These are phyloP conservation scores for Pseudomugil gertrudae DNA, from an alignment of 2,797 vertebrate genomes.

Conservation along the genomic window DNA sequence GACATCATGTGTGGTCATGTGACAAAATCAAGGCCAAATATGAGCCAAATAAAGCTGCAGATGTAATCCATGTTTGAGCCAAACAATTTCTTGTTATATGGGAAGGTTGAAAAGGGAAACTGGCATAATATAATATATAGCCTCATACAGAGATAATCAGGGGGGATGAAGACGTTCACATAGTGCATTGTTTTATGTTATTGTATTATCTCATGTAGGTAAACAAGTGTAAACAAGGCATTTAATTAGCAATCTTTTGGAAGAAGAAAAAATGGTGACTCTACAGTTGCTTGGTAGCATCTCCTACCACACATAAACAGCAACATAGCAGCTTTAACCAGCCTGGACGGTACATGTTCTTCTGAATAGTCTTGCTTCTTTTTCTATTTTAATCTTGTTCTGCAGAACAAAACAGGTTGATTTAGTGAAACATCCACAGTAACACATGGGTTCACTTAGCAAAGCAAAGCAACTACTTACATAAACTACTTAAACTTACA, in stretches of 20 bases:
- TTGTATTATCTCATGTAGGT: neutral
- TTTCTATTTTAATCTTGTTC: neutral
- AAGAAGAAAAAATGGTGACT: neutral
- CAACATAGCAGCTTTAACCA: neutral
- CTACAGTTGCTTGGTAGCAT: neutral
- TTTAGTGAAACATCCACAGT: neutral
- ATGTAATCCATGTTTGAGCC: neutral
- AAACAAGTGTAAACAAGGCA: neutral
- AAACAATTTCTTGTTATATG: neutral
- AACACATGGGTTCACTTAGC: too few relatives aligned
- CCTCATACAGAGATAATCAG: too few relatives aligned
- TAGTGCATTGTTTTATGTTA: too few relatives aligned
- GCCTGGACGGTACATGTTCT: neutral
- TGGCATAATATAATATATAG: too few relatives aligned
- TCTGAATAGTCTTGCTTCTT: neutral
- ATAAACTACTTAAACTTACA: too few relatives aligned
- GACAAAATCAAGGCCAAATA: too few relatives aligned
- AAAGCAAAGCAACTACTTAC: too few relatives aligned
- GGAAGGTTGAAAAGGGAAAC: neutral
- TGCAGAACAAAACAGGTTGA: neutral
- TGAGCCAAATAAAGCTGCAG: neutral
- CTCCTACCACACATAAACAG: too few relatives aligned
- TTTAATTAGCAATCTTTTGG: neutral
- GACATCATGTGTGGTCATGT: too few relatives aligned
- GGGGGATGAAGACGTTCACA: too few relatives aligned